Conservation (phyloP, 1,140 invertebrate genomes). For the Conus betulinus region DNA sequence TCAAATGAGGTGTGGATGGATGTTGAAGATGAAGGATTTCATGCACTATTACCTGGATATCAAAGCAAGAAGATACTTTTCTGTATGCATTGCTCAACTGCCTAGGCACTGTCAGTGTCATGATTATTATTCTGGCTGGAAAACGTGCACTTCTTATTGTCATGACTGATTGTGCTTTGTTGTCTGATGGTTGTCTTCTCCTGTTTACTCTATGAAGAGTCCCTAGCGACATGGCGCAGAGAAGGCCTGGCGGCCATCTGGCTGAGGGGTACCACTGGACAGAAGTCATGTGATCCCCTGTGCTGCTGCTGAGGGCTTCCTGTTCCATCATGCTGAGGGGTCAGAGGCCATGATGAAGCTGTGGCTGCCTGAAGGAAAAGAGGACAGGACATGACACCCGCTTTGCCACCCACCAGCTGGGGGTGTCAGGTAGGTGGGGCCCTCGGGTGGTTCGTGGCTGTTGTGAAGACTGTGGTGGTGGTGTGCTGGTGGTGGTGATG, state of each 20-base stretch:
- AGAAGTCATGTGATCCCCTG: slow-evolving; percentile 53
- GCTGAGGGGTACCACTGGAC: slow-evolving; percentile 59
- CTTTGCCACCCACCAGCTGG: slow-evolving; percentile 87
- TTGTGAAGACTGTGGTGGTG: neutral
- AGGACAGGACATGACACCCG: slow-evolving; percentile 84
- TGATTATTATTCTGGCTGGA: no score
- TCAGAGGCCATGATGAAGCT: slow-evolving; percentile 86
- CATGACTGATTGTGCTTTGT: no score
- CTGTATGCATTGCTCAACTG: no score
- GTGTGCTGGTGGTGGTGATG: neutral
- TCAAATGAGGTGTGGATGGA: no score
- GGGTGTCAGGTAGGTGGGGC: slow-evolving; percentile 73
- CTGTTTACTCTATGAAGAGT: slow-evolving; percentile 37
- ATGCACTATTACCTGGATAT: no score
- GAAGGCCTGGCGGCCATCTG: slow-evolving; percentile 49
- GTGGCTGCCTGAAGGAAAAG: slow-evolving; percentile 83
- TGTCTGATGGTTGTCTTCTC: neutral
- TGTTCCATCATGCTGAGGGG: slow-evolving; percentile 90
- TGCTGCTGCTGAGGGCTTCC: slow-evolving; percentile 83
- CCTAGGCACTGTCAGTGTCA: no score
- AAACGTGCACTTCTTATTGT: no score
- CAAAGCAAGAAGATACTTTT: no score
- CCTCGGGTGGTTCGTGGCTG: no score
- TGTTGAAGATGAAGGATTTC: no score
- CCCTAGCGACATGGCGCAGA: slow-evolving; percentile 44